Conservation (phyloP, 2,888 invertebrate genomes). For the Strigamia crassipes region DNA sequence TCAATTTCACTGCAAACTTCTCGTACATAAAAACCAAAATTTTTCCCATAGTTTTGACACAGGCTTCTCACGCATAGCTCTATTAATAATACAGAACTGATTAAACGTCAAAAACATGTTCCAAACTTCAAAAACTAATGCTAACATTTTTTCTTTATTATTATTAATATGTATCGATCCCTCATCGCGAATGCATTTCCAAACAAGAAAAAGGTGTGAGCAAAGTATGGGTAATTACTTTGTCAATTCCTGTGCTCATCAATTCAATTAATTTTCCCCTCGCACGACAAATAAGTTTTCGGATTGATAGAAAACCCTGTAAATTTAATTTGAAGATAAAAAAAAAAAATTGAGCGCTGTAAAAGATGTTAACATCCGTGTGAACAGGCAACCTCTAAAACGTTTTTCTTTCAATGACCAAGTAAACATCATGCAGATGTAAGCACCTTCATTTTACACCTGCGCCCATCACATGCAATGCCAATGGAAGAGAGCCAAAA, state of each 20-base stretch:
- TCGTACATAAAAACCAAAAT: not conserved
- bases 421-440: constrained; percentile 3
- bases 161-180: not conserved
- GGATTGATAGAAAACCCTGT: not conserved
- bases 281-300: not conserved
- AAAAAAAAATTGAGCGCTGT: not conserved
- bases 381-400: not conserved
- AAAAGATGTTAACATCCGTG: not conserved
- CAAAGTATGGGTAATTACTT: not conserved
- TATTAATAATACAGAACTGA: constrained; percentile 26
- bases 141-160: not conserved
- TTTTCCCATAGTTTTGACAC: not conserved
- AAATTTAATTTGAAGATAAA: not conserved
- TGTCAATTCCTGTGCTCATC: not conserved
- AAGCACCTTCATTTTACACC: constrained; percentile 12
- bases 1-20: constrained; percentile 16
- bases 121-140: not conserved
- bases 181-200: not conserved
- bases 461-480: constrained; percentile 18
- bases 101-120: constrained; percentile 22
- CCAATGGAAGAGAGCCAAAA: constrained; percentile 18
- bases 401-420: not conserved
- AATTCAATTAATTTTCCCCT: not conserved
- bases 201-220: not conserved
- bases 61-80: not conserved